Conservation (phyloP, 1,140 invertebrate genomes). For the Apis florea region DNA sequence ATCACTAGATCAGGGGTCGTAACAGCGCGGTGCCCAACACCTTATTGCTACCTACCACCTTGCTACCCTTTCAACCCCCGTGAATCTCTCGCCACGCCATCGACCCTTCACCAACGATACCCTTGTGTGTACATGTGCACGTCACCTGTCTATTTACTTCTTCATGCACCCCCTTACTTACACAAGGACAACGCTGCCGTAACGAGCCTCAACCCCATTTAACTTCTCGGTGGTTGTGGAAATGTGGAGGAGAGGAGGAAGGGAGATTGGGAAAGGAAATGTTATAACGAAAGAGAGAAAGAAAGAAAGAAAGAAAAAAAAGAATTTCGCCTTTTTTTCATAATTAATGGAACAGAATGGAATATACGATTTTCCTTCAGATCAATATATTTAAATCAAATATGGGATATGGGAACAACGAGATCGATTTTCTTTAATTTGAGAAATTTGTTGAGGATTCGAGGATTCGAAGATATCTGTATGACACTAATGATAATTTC, state of each 20-base stretch:
- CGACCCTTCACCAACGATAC: conserved; percentile 54
- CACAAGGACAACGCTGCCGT: background rate
- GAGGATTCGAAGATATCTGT: too few relatives aligned
- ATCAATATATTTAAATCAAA: too few relatives aligned
- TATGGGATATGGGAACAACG: too few relatives aligned
- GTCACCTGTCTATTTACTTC: conserved; percentile 42
- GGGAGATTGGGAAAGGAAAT: conserved; percentile 11
- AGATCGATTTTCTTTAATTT: too few relatives aligned
- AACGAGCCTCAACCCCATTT: conserved; percentile 42
- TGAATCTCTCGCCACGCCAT: conserved; percentile 43
- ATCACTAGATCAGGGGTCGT: conserved; percentile 76
- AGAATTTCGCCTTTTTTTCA: background rate
- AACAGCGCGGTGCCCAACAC: conserved; percentile 76
- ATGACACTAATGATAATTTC: too few relatives aligned
- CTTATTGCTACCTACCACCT: conserved; percentile 73
- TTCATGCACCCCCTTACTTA: conserved; percentile 23
- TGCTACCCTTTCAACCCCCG: conserved; percentile 46
- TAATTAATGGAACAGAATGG: too few relatives aligned
- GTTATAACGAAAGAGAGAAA: background rate
- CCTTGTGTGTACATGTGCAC: background rate
- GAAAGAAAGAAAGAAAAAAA: background rate
- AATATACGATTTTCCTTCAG: too few relatives aligned
- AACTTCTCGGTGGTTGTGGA: background rate
- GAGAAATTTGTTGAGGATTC: too few relatives aligned
- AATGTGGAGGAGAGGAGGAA: background rate